A percentile compares a stretch with the other conserved stretches of the same genome.
Evolutionary conservation across 2,888 invertebrate species (phyloP).

Genomic region (Blastobasis lacticolella): DNA sequence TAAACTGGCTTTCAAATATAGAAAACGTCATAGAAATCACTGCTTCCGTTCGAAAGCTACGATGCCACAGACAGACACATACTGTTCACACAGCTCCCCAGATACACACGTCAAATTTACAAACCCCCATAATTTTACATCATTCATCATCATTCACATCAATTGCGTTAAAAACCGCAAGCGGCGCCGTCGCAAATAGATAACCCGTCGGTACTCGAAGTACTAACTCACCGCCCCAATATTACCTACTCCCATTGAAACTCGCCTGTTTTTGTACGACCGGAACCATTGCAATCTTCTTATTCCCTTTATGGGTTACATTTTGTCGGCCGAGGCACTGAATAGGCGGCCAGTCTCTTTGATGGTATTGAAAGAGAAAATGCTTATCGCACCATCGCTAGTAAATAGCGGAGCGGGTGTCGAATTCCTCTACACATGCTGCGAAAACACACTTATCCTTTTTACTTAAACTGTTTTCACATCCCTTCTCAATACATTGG

Average conservation of each 20-base stretch:
- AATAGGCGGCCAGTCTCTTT: slow-evolving; percentile 67
- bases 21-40: too few species aligned
- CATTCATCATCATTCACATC: too few species aligned
- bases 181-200: too few species aligned
- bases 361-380: slow-evolving; percentile 70
- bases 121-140: too few species aligned
- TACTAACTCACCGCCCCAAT: neutral
- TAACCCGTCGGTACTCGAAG: too few species aligned
- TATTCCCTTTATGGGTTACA: slow-evolving; percentile 58
- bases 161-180: too few species aligned
- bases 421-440: slow-evolving; percentile 63
- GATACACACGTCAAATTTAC: too few species aligned
- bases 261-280: slow-evolving; percentile 36
- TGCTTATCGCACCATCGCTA: slow-evolving; percentile 67
- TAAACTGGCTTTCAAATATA: too few species aligned
- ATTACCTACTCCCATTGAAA: slow-evolving; percentile 28
- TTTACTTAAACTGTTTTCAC: slow-evolving; percentile 64
- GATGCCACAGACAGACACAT: too few species aligned
- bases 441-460: slow-evolving; percentile 68
- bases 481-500: slow-evolving; percentile 50
- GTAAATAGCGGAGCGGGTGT: slow-evolving; percentile 66
- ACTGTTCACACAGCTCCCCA: too few species aligned
- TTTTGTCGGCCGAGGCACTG: slow-evolving; percentile 51
- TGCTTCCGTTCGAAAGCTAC: too few species aligned
- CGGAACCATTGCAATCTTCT: slow-evolving; percentile 37